These are phyloP conservation scores for Rhinopithecus roxellana DNA, from an alignment of 2,113 vertebrate genomes.

Conservation along the genomic window DNA sequence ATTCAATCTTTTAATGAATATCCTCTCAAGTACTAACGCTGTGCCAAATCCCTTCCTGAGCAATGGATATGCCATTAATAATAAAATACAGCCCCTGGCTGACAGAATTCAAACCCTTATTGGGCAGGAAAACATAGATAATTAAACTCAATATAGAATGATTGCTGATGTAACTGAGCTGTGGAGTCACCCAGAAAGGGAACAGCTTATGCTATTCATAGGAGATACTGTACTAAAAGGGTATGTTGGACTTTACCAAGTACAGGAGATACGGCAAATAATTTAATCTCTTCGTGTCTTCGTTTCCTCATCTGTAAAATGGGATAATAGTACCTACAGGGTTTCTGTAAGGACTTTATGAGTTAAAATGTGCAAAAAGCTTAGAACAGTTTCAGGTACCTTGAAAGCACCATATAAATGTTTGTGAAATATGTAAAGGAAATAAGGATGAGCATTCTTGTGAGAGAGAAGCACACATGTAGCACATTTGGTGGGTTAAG, in stretches of 20 bases:
- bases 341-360: background rate
- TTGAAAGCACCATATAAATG: background rate
- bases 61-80: background rate
- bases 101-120: background rate
- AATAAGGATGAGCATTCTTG: background rate
- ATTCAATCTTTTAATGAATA: background rate
- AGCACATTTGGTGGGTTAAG: background rate
- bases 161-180: background rate
- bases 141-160: background rate
- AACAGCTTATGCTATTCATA: background rate
- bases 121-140: conserved; percentile 23
- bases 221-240: background rate
- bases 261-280: background rate
- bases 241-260: background rate
- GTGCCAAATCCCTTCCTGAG: background rate
- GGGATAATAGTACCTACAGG: background rate
- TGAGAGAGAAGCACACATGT: background rate
- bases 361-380: background rate
- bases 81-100: background rate
- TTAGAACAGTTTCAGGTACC: background rate
- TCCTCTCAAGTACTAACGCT: background rate
- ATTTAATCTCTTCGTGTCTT: background rate
- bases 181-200: background rate
- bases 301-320: conserved; percentile 20
- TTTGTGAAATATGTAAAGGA: conserved; percentile 14